Evolutionary conservation across 2,888 invertebrate species (phyloP).

Genomic region (Caenorhabditis doughertyi): DNA sequence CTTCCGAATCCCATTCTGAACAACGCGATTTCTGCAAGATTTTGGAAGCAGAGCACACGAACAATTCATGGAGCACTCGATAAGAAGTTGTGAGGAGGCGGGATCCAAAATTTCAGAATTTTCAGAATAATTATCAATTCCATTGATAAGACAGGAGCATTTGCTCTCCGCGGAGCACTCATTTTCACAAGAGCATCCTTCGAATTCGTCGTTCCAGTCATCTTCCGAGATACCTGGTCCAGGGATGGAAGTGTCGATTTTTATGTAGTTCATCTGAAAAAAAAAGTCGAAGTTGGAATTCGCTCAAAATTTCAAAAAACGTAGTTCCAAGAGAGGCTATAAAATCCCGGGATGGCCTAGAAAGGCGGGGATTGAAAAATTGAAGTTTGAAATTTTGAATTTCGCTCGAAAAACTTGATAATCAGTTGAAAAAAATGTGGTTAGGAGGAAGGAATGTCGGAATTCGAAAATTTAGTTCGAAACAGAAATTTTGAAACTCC

Average conservation of each 20-base stretch:
- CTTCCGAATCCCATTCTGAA: slow-evolving; percentile 71
- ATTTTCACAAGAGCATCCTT: slow-evolving; percentile 74
- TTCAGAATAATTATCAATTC: slow-evolving; percentile 56
- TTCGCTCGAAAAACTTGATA: no score
- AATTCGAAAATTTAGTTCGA: no score
- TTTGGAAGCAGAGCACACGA: slow-evolving; percentile 54
- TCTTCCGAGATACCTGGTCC: slow-evolving; percentile 67
- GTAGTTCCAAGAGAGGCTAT: no score
- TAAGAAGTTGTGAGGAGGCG: slow-evolving; percentile 58
- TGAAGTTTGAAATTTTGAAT: no score
- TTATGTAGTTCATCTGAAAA: slow-evolving; percentile 71
- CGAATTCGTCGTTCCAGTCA: slow-evolving; percentile 67
- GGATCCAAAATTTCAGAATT: slow-evolving; percentile 13
- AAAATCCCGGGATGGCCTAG: no score
- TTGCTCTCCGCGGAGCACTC: slow-evolving; percentile 66
- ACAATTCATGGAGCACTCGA: slow-evolving; percentile 75
- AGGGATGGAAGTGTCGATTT: slow-evolving; percentile 61
- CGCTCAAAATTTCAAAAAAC: no score
- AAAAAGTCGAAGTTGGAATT: no score
- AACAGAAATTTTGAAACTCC: no score
- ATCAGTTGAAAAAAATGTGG: no score
- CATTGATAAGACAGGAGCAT: slow-evolving; percentile 68
- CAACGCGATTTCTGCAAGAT: slow-evolving; percentile 72
- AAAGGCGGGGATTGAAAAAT: no score
- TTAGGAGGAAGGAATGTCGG: no score